These are phyloP conservation scores for Psococerastis gibbosa DNA, from an alignment of 2,888 invertebrate species.

Conservation along the genomic window DNA sequence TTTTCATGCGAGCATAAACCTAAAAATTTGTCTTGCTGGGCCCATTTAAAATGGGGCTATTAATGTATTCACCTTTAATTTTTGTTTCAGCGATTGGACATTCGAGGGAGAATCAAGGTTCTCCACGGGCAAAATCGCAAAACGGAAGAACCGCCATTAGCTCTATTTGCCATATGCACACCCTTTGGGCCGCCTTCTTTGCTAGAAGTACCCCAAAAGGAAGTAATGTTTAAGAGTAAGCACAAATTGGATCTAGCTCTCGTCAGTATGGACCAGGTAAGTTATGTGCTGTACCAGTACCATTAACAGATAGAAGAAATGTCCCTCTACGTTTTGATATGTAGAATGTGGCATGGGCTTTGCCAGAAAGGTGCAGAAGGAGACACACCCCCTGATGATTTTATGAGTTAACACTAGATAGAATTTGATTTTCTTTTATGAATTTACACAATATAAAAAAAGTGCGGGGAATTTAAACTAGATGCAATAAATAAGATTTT, in stretches of 20 bases:
- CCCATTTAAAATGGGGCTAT: not conserved
- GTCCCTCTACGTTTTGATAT: not conserved
- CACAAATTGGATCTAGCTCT: slow-evolving; percentile 93
- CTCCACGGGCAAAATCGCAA: slow-evolving; percentile 93
- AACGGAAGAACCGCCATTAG: slow-evolving; percentile 83
- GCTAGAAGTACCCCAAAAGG: slow-evolving; percentile 92
- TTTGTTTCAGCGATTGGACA: slow-evolving; percentile 73
- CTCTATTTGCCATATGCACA: slow-evolving; percentile 92
- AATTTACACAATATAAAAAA: too few relatives aligned
- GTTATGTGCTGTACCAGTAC: too few relatives aligned
- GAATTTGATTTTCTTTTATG: too few relatives aligned
- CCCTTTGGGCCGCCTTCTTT: slow-evolving; percentile 97
- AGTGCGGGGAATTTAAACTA: too few relatives aligned
- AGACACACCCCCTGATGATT: too few relatives aligned
- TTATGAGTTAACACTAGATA: too few relatives aligned
- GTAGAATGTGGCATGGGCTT: too few relatives aligned
- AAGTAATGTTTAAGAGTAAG: slow-evolving; percentile 99
- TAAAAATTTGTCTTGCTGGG: not conserved
- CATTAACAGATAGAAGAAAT: not conserved
- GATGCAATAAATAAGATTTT: too few relatives aligned
- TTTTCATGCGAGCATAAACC: too few relatives aligned
- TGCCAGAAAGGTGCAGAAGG: too few relatives aligned
- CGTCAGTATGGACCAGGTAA: slow-evolving; percentile 96
- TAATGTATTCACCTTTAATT: slow-evolving; percentile 10
- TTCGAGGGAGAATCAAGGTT: slow-evolving; percentile 88